Percentiles rank a stretch among this genome's conserved stretches.
phyloP scores from a whole-genome alignment of 2,797 vertebrate genomes.

The Chelonia mydas region DNA sequence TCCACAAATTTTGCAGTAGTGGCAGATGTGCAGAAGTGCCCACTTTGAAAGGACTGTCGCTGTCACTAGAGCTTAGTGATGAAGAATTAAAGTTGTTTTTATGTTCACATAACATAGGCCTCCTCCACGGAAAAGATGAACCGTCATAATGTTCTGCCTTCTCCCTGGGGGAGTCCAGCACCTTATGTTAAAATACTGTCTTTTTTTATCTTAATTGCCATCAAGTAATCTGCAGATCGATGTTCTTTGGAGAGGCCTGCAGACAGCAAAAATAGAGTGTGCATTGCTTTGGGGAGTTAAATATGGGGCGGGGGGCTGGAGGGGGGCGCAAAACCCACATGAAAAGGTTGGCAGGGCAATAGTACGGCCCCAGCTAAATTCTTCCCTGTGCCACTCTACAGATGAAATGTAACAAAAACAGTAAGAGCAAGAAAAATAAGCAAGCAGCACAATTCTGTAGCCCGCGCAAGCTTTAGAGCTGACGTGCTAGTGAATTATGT shows the following conservation, averaged over 20 bases:
- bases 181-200: neutral
- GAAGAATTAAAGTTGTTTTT: accelerated
- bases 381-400: conserved; percentile 14
- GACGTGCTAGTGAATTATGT: conserved; percentile 81
- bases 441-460: conserved; percentile 69
- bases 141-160: neutral
- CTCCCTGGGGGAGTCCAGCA: accelerated
- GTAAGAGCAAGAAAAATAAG: conserved; percentile 78
- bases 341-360: neutral
- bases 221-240: neutral
- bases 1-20: neutral
- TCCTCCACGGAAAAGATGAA: accelerated
- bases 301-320: accelerated
- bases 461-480: conserved; percentile 72
- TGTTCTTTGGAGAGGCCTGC: neutral
- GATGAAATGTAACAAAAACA: conserved; percentile 60
- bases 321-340: accelerated
- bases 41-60: accelerated
- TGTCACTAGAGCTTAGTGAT: neutral
- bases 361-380: neutral
- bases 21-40: neutral
- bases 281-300: neutral
- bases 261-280: neutral
- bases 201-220: accelerated
- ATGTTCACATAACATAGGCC: accelerated